Conservation (phyloP, 2,797 vertebrate genomes). For the Syndactyla subalaris region DNA sequence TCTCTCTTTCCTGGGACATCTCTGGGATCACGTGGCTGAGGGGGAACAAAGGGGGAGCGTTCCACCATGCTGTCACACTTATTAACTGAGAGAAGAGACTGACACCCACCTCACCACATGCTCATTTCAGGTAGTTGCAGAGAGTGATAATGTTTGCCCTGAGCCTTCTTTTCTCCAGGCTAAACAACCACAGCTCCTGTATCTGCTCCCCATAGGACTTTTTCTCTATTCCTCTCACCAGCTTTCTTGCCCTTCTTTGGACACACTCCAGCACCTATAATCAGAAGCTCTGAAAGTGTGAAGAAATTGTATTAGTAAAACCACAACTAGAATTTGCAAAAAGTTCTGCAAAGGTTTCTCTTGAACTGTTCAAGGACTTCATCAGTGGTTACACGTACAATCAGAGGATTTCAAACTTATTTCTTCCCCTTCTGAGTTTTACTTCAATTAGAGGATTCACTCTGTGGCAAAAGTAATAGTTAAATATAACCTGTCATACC, state of each 20-base stretch:
- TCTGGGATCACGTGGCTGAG: no score
- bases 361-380: background rate
- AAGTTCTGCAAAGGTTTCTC: background rate
- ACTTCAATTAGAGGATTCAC: background rate
- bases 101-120: background rate
- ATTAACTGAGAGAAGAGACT: background rate
- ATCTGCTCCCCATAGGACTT: background rate
- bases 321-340: background rate
- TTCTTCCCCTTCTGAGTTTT: background rate
- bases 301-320: background rate
- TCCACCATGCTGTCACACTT: background rate
- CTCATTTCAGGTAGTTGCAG: background rate
- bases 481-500: background rate
- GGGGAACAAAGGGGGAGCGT: no score
- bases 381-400: background rate
- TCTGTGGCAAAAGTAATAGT: background rate
- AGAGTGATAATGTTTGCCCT: no score
- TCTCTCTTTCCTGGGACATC: no score
- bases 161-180: background rate
- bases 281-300: background rate
- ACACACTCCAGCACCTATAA: no score
- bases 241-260: background rate
- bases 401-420: background rate
- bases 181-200: background rate
- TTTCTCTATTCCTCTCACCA: background rate